Evolutionary conservation across 1,140 invertebrate genomes (phyloP), one percentile per base, ranked within the genome.

Genomic region (Pinna nobilis): DNA sequence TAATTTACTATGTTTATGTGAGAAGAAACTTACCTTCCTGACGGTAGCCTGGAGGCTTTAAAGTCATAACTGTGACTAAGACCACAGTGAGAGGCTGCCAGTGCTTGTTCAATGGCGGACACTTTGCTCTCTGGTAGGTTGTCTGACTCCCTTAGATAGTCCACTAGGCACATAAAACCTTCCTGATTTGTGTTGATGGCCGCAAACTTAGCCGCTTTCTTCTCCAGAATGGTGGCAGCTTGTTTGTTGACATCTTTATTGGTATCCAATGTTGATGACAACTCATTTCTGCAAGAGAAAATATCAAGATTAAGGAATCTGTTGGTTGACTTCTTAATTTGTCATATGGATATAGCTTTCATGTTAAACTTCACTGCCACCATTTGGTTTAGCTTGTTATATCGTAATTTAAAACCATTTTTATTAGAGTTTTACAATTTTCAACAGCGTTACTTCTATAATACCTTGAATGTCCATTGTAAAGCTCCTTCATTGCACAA

Each of bases 91-190:
- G 82, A 77, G 13, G 74, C 70, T 2, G 73, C 65, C 18, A 77
- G 50, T 18, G 77, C 77, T 49, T 83, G 82, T 30, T 79, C 77
- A 23, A 83, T 59, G 20, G 63, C 25, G n/a, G 77, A 78, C 20
- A 83, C 71, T 23, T 72, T 74, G 23, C 71, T 80, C 11, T 80
- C 71, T 33, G 77, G 75, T 11, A 76, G 28, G 33, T 44, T 73
- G n/a, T 37, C 44, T 3, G 49, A 47, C 6, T 50, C 30, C 30
- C 74, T 77, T 28, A 79, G 65, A 18, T 73, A 72, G 63, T 77
- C 53, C 3, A 78, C 69, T 28, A 75, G 47, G 35, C 51, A 60
- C 20, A 39, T 18, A 39, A 78, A 71, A 6, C 69, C 69, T n/a
- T 70, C 71, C 39, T 75, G 63, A 20, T 63, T 68, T 5, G 23